Percentiles rank a stretch among this genome's conserved stretches.
Conservation (phyloP, 2,113 vertebrate genomes). For the Diadophis punctatus region DNA sequence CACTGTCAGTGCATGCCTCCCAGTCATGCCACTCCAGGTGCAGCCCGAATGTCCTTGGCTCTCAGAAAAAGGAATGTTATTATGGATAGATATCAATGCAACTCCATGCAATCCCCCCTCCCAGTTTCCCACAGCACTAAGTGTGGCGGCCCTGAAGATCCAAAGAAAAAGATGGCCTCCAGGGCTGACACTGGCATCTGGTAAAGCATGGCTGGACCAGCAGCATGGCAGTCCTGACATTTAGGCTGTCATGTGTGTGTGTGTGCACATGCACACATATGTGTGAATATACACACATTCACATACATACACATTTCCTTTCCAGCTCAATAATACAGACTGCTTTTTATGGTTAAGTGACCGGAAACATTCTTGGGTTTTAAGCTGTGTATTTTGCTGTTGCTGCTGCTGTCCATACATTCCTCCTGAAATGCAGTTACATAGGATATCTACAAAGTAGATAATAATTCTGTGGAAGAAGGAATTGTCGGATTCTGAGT, state of each 20-base stretch:
- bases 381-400: no score
- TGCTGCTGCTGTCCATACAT: background rate
- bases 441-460: background rate
- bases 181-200: background rate
- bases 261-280: background rate
- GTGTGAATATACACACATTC: background rate
- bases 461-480: background rate
- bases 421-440: background rate
- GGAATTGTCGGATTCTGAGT: background rate
- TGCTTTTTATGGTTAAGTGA: background rate
- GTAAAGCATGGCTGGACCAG: background rate
- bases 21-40: no score
- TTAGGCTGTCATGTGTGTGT: background rate
- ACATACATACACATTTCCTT: background rate
- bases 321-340: background rate
- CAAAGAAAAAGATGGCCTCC: no score
- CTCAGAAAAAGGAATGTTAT: no score
- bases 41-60: no score
- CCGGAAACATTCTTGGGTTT: background rate
- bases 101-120: no score
- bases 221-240: background rate
- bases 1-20: no score
- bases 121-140: no score
- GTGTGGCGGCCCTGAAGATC: no score
- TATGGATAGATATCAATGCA: no score